Percentiles rank a stretch among this genome's conserved stretches.
Evolutionary conservation across 2,113 vertebrate species (phyloP).

Genomic region (Petaurus breviceps): DNA sequence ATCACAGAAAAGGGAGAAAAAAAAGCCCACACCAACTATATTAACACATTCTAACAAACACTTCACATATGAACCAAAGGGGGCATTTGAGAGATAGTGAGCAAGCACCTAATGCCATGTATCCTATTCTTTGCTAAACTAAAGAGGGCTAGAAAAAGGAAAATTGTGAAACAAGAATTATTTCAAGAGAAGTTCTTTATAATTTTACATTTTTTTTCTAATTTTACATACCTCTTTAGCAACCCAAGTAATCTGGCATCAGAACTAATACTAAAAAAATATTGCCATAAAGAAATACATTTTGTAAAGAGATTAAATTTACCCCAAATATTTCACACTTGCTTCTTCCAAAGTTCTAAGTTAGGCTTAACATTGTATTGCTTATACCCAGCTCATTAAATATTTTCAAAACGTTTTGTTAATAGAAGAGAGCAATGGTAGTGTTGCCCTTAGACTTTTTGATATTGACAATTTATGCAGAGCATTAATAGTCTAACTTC

Average conservation of each 20-base stretch:
- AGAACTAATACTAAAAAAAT: neutral
- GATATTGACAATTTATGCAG: neutral
- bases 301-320: conserved; percentile 23
- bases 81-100: neutral
- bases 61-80: neutral
- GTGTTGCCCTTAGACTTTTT: conserved; percentile 1
- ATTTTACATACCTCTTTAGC: neutral
- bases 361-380: neutral
- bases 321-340: neutral
- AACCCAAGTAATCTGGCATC: neutral
- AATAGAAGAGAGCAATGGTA: conserved; percentile 7
- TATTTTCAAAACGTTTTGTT: conserved; percentile 38
- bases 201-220: neutral
- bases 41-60: neutral
- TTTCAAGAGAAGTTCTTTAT: neutral
- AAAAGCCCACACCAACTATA: neutral
- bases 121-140: neutral
- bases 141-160: neutral
- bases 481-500: conserved; percentile 28
- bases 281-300: neutral
- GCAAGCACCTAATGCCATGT: neutral
- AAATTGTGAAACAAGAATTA: neutral
- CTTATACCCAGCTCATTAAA: neutral
- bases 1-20: neutral
- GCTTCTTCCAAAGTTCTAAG: neutral